Evolutionary conservation across 2,888 invertebrate species (phyloP), one percentile per base, ranked within the genome.

Genomic region (Venusia cambrica): DNA sequence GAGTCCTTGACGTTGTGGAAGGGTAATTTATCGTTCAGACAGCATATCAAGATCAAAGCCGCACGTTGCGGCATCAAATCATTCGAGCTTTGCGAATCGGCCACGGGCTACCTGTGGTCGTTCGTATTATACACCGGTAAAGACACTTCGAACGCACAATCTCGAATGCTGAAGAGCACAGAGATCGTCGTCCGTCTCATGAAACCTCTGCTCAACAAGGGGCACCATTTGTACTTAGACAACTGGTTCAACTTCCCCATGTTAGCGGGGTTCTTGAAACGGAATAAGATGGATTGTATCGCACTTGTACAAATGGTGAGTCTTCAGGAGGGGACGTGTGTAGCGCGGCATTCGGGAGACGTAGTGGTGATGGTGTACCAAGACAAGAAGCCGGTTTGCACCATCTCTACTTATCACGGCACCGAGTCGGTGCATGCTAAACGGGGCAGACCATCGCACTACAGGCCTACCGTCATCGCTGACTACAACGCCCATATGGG

Each of bases 151-250:
- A 3, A n/a, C n/a, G 17, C 2, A 4, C n/a, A n/a, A n/a, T 17
- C n/a, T 2, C 4, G 3, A n/a, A 6, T 17, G 3, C 6, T 6
- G 17, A 17, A 17, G 5, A 5, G 17, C 17, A 17, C 17, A 1
- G 4, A 17, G 1, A n/a, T n/a, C 3, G 17, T 17, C 1, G 17
- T n/a, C 1, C 17, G 17, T 3, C n/a, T 17, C 1, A 17, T 17
- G 17, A 17, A 7, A 17, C 17, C 17, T 4, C 17, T 17, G n/a
- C 17, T 17, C 1, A 17, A 17, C 6, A 17, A 37, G 42, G 52
- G 52, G 0, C 32, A 52, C 17, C 28, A 39, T 3, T 26, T 54
- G 21, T 54, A 47, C 11, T 43, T 57, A 43, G 40, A 52, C 28
- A 46, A 34, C 17, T 46, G 39, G 40, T 50, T 26, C 10, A 54